Evolutionary conservation across 1,140 invertebrate genomes (phyloP).

Genomic region (Potamilus streckersoni): DNA sequence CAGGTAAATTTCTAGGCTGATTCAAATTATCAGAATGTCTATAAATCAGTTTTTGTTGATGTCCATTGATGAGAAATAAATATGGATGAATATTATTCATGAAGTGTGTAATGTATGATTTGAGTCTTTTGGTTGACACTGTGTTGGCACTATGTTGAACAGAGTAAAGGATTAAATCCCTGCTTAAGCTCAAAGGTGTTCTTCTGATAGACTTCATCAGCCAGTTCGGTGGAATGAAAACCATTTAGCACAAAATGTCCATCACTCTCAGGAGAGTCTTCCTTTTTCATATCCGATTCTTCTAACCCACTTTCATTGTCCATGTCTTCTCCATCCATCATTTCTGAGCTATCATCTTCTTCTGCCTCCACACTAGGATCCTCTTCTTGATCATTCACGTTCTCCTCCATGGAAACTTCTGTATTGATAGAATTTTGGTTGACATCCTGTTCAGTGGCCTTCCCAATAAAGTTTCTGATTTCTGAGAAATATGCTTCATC

Average conservation of each 20-base stretch:
- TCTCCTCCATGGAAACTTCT: conserved; percentile 62
- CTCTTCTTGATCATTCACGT: conserved; percentile 33
- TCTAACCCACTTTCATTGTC: conserved; percentile 4
- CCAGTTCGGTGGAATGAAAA: not conserved
- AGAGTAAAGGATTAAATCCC: conserved; percentile 23
- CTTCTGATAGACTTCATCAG: conserved; percentile 15
- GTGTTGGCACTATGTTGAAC: conserved; percentile 6
- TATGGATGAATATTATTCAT: no score
- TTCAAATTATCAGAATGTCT: no score
- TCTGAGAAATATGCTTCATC: conserved; percentile 82
- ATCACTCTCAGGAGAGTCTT: conserved; percentile 1
- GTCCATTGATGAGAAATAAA: no score
- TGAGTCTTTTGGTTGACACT: no score
- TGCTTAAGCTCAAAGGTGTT: conserved; percentile 18
- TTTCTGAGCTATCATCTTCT: conserved; percentile 27
- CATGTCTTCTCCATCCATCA: conserved; percentile 11
- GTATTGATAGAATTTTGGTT: conserved; percentile 24
- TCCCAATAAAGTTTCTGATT: conserved; percentile 89
- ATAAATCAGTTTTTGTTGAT: no score
- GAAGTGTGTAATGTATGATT: no score
- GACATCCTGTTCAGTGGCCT: conserved; percentile 59
- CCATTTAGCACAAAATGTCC: not conserved
- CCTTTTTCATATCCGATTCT: conserved; percentile 12
- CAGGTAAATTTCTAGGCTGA: no score
- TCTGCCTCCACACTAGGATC: conserved; percentile 32